Evolutionary conservation across 2,113 vertebrate species (phyloP).

Genomic region (Hepsetus odoe): DNA sequence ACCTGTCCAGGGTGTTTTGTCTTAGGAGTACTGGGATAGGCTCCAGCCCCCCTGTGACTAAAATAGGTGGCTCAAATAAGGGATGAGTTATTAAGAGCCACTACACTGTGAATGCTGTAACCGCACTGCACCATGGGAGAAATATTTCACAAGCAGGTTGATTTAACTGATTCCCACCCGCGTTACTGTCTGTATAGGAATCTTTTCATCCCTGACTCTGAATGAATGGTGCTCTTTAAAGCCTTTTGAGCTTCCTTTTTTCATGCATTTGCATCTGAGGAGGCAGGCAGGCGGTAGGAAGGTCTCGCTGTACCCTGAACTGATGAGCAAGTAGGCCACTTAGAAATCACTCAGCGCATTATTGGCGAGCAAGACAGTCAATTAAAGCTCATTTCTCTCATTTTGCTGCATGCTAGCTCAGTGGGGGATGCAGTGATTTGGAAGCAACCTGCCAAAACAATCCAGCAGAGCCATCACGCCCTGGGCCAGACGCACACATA

Average conservation of each 20-base stretch:
- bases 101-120: not conserved
- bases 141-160: not conserved
- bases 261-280: not conserved
- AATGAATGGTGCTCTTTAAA: not conserved
- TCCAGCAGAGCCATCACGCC: not conserved
- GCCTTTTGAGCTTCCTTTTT: not conserved
- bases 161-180: not conserved
- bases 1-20: too few species aligned
- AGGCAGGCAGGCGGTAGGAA: not conserved
- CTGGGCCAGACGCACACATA: not conserved
- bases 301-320: conserved; percentile 3
- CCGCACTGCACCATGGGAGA: too few species aligned
- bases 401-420: not conserved
- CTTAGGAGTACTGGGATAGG: too few species aligned
- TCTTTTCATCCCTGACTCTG: not conserved
- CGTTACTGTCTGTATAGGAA: not conserved
- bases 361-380: conserved; percentile 31
- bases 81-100: not conserved
- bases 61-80: too few species aligned
- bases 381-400: conserved; percentile 28
- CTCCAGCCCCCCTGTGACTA: too few species aligned
- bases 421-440: not conserved
- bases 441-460: conserved; percentile 31
- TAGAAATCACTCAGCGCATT: conserved; percentile 36
- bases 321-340: conserved; percentile 33